These are phyloP conservation scores for Brachionichthys hirsutus DNA, from an alignment of 2,113 vertebrate species.

Conservation along the genomic window DNA sequence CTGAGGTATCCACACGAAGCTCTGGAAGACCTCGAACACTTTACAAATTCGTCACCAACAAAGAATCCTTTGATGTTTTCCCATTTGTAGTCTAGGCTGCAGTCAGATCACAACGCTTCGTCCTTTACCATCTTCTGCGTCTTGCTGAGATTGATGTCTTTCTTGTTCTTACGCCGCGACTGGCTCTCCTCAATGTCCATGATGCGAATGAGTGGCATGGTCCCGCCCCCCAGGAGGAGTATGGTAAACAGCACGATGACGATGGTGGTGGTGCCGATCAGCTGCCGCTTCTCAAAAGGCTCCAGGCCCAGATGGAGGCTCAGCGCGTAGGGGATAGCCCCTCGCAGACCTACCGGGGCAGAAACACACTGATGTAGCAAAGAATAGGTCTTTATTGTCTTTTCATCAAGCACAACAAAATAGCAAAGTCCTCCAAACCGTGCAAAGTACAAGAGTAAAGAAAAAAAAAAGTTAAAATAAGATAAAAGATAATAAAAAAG, in stretches of 20 bases:
- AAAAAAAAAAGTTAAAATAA: too few species aligned
- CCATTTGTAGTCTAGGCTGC: background rate
- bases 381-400: too few species aligned
- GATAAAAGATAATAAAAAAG: too few species aligned
- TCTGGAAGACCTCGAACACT: slow-evolving; percentile 34
- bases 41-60: slow-evolving; percentile 25
- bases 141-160: slow-evolving; percentile 96
- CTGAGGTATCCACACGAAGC: background rate
- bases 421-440: too few species aligned
- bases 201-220: slow-evolving; percentile 95
- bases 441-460: too few species aligned
- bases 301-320: slow-evolving; percentile 95
- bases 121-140: slow-evolving; percentile 93
- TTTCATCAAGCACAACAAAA: too few species aligned
- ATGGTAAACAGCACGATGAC: slow-evolving; percentile 97
- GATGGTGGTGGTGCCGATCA: slow-evolving; percentile 97
- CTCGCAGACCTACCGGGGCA: slow-evolving; percentile 82
- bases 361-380: background rate
- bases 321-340: slow-evolving; percentile 95
- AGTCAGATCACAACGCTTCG: slow-evolving; percentile 2
- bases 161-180: slow-evolving; percentile 85
- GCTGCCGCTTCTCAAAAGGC: slow-evolving; percentile 95
- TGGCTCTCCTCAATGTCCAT: slow-evolving; percentile 94
- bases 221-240: slow-evolving; percentile 90
- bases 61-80: slow-evolving; percentile 42